Base-by-base conservation (phyloP, 2,797 vertebrate genomes). In the Chaetophractus vellerosus region DNA sequence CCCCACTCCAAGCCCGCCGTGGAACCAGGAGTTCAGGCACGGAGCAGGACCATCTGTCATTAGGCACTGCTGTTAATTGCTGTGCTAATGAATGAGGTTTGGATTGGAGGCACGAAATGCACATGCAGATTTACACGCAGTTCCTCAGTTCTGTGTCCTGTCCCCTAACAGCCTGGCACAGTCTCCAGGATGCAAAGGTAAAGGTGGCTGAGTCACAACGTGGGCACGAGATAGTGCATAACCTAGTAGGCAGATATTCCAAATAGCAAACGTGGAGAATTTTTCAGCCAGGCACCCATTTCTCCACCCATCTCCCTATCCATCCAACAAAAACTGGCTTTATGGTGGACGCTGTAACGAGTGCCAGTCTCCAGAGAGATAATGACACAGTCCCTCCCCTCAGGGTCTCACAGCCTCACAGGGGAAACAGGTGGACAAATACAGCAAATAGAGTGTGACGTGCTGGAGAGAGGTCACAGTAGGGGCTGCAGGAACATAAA, bases 31-130 rank as follows among this genome's bases (percentile, higher is more conserved):
- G 92, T 88, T 94, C 66, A 9, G 89, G 75, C 50, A 75, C 14
- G 4, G 82, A 87, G 91, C 61, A 1, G n/a, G 72, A 33, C 63
- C 96, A 92, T 93, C 95, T 96, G 82, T 69, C 82, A 76, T 87
- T 50, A 64, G 66, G 93, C n/a, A 4, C 74, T 19, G 78, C 86
- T 38, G 81, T 81, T 97, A 97, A 98, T 76, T 96, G 93, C 61
- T 81, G 85, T 63, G n/a, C 93, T 96, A 96, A 93, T 90, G 91
- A 95, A 74, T 45, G 90, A 87, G 71, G 72, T 82, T 80, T 92
- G 88, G 90, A 87, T 82, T 78, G 36, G 88, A 97, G 61, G 89
- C 96, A 96, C 2, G 31, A 38, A 93, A 95, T 23, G 33, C 94
- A 88, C 64, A n/a, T 72, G 52, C 6, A 72, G 59, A 71, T 88